Base-by-base conservation (phyloP, 2,888 invertebrate species). In the Dugesia japonica region DNA sequence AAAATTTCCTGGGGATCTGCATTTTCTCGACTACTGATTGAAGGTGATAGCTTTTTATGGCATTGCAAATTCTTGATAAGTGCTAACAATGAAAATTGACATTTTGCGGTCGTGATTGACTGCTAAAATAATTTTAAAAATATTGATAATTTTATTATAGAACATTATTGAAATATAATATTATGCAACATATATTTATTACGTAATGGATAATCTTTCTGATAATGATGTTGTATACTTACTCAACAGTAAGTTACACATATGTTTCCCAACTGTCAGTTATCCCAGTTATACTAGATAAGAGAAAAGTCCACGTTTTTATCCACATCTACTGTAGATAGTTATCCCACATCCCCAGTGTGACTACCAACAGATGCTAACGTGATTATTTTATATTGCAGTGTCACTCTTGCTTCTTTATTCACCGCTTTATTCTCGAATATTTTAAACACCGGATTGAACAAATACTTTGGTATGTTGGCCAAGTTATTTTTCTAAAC, bases 401-500 rank as follows among this genome's bases (percentile, higher is more conserved):
- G 56, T 56, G 56, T 56, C 56, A 13, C 56, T 9, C 56, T 56
- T 56, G 56, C 56, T n/a, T 56, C 56, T 56, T 56, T n/a, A 56
- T 56, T 56, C 23, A 56, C 56, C 56, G 56, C 56, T 56, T n/a
- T 56, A 9, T 56, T 23, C 56, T 56, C 31, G 31, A 31, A 13
- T 56, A n/a, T 56, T 13, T 56, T 23, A 56, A 56, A 20, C 56
- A 56, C 17, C 56, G 56, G 56, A 20, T 56, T 20, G 56, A 56
- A 56, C 56, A 20, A 56, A 56, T 56, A 56, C 56, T 56, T 23
- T 56, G 23, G 20, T 56, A 23, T 56, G 56, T 56, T 56, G 56
- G 56, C n/a, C 56, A 56, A 56, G 23, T 56, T 56, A 56, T 56
- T 56, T 56, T 56, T 56, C 56, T 56, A 56, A 56, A 56, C 56